Percentiles rank a stretch among this genome's conserved stretches.
These are phyloP conservation scores for Rhadinocentrus ornatus DNA, from an alignment of 2,797 vertebrate species.

Conservation along the genomic window DNA sequence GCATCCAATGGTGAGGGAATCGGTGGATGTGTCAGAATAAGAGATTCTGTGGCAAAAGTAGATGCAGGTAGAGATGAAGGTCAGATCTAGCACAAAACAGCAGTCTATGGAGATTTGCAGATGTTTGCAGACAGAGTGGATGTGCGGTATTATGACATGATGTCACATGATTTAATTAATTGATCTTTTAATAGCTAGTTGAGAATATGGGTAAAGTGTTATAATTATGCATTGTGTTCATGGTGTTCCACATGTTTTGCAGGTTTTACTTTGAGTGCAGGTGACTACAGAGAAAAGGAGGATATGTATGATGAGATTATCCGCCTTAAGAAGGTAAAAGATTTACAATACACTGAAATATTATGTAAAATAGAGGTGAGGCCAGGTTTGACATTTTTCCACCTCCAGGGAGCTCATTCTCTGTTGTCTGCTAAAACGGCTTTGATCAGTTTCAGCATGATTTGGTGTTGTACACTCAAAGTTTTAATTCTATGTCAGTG, in stretches of 20 bases:
- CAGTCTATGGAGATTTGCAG: neutral
- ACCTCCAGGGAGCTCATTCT: neutral
- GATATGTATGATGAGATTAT: conserved; percentile 96
- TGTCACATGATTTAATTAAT: neutral
- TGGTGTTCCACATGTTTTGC: conserved; percentile 7
- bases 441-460: neutral
- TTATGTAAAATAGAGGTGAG: neutral
- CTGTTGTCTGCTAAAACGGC: neutral
- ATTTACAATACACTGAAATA: neutral
- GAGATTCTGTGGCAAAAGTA: neutral
- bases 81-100: neutral
- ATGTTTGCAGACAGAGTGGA: neutral
- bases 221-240: neutral
- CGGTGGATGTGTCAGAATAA: conserved; percentile 7
- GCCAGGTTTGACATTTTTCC: neutral
- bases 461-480: neutral
- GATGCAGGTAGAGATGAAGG: neutral
- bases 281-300: conserved; percentile 89
- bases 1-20: conserved; percentile 80
- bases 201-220: neutral
- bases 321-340: conserved; percentile 90
- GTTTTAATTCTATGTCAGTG: conserved; percentile 4
- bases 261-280: conserved; percentile 84
- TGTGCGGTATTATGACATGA: neutral
- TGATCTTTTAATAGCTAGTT: neutral